phyloP scores from a whole-genome alignment of 2,113 vertebrate genomes.

The Corythoichthys intestinalis region DNA sequence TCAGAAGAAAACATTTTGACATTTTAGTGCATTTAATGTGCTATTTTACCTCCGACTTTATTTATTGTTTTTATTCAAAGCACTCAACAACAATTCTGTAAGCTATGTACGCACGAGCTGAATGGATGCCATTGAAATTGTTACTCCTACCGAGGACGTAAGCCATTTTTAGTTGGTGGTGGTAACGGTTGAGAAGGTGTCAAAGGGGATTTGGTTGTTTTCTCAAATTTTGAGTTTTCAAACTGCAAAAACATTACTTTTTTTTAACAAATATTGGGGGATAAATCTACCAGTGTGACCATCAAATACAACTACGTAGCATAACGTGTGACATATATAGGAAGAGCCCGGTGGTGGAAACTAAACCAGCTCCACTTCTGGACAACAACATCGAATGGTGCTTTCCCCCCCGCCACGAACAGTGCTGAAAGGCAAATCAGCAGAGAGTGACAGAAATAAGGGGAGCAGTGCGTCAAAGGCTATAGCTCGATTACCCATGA shows the following conservation, averaged over 20 bases:
- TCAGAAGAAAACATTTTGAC: conserved; percentile 59
- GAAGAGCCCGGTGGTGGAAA: not conserved
- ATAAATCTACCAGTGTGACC: conserved; percentile 54
- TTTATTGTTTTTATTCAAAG: conserved; percentile 37
- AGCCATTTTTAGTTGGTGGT: conserved; percentile 40
- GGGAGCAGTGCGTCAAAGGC: conserved; percentile 66
- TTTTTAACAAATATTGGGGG: conserved; percentile 31
- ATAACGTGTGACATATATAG: conserved; percentile 31
- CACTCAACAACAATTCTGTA: conserved; percentile 55
- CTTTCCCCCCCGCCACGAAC: conserved; percentile 32
- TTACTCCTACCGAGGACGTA: conserved; percentile 40
- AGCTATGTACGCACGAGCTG: conserved; percentile 57
- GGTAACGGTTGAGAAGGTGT: conserved; percentile 33
- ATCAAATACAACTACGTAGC: conserved; percentile 44
- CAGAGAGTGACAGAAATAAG: conserved; percentile 26
- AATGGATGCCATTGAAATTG: conserved; percentile 59
- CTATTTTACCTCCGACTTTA: conserved; percentile 64
- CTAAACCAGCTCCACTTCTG: conserved; percentile 35
- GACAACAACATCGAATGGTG: conserved; percentile 49
- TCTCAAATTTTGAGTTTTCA: conserved; percentile 34
- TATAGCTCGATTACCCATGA: conserved; percentile 66
- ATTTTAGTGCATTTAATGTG: conserved; percentile 81
- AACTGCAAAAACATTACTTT: conserved; percentile 48
- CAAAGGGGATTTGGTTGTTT: conserved; percentile 21
- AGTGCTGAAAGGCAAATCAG: conserved; percentile 50